phyloP scores from a whole-genome alignment of 1,140 invertebrate species.

The Chrysoperla carnea region DNA sequence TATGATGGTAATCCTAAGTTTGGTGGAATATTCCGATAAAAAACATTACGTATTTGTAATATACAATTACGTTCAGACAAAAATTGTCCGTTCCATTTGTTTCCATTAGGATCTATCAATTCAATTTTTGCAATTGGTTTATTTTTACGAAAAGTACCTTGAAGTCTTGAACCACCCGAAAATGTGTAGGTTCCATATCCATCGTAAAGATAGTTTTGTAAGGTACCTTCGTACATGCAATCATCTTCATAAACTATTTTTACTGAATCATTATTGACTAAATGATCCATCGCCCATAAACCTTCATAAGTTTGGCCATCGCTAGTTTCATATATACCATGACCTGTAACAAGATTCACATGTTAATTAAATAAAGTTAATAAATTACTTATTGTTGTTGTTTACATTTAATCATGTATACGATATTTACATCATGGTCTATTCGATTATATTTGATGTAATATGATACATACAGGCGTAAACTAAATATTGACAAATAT shows the following conservation, averaged over 20 bases:
- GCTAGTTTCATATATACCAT: neutral
- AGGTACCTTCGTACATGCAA: neutral
- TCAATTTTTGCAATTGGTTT: neutral
- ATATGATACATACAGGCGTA: too few relatives aligned
- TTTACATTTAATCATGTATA: too few relatives aligned
- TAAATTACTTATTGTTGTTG: too few relatives aligned
- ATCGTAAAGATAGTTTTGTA: neutral
- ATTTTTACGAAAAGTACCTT: neutral
- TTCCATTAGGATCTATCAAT: neutral
- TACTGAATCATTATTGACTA: neutral
- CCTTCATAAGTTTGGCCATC: neutral
- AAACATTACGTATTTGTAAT: too few relatives aligned
- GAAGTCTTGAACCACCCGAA: neutral
- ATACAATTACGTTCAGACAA: too few relatives aligned
- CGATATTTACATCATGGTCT: too few relatives aligned
- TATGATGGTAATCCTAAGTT: too few relatives aligned
- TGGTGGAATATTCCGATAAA: too few relatives aligned
- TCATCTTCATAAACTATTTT: neutral
- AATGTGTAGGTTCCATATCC: neutral
- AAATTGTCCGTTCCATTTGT: neutral
- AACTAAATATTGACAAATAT: too few relatives aligned
- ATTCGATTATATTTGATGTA: too few relatives aligned
- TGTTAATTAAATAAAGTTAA: too few relatives aligned
- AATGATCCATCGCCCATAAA: neutral
- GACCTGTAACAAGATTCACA: neutral